A percentile compares a stretch with the other conserved stretches of the same genome.
phyloP scores from a whole-genome alignment of 2,888 invertebrate species.

The Agonopterix arenella region DNA sequence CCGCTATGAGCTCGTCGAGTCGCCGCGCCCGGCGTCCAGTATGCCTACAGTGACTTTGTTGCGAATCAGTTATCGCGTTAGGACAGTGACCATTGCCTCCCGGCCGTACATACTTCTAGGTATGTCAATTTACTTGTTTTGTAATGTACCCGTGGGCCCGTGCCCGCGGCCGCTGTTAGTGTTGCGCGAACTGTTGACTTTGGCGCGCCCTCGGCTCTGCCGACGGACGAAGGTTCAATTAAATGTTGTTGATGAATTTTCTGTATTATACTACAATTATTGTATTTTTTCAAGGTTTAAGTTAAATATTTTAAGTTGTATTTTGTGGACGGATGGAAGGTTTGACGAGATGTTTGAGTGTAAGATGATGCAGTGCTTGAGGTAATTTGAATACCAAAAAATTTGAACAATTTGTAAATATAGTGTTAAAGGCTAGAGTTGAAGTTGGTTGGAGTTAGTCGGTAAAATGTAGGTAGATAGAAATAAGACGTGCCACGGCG shows the following conservation, averaged over 20 bases:
- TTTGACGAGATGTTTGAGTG: constrained; percentile 43
- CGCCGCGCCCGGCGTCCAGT: constrained; percentile 27
- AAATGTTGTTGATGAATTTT: constrained; percentile 65
- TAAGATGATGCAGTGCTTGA: constrained; percentile 57
- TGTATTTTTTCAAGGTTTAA: constrained; percentile 73
- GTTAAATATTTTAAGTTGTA: constrained; percentile 68
- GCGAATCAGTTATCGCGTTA: constrained; percentile 47
- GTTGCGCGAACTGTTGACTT: constrained; percentile 57
- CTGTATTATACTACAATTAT: constrained; percentile 72
- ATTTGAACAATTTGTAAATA: constrained; percentile 76
- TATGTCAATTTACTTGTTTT: constrained; percentile 72
- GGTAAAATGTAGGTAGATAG: constrained; percentile 64
- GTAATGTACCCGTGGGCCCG: constrained; percentile 23
- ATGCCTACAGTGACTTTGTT: constrained; percentile 54
- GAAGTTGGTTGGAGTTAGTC: constrained; percentile 57
- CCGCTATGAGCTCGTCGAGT: constrained; percentile 76
- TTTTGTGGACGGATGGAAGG: constrained; percentile 55
- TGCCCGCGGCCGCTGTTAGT: constrained; percentile 51
- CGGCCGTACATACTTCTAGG: constrained; percentile 66
- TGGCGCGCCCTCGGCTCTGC: constrained; percentile 39
- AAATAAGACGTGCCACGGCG: constrained; percentile 69
- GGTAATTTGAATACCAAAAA: constrained; percentile 76
- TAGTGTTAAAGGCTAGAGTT: constrained; percentile 63
- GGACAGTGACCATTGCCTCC: constrained; percentile 64
- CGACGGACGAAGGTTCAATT: constrained; percentile 54